Percentiles rank a stretch among this genome's conserved stretches.
Evolutionary conservation across 2,888 invertebrate genomes (phyloP).

Genomic region (Eupithecia subfuscata): DNA sequence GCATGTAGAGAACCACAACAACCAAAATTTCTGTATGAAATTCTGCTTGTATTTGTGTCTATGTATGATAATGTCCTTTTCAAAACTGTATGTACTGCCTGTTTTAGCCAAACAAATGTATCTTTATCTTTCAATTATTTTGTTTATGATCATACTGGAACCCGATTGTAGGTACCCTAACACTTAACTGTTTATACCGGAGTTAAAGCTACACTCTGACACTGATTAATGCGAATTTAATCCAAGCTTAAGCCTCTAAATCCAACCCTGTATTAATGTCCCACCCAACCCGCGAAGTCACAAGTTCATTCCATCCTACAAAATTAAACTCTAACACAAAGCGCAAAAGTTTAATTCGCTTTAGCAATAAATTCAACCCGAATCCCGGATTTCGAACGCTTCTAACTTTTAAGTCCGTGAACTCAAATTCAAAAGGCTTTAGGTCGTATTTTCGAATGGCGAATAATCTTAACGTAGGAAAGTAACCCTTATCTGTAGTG

Average conservation of each 20-base stretch:
- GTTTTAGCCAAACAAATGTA: no score
- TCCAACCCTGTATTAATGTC: conserved; percentile 82
- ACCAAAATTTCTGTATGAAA: no score
- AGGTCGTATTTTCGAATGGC: conserved; percentile 67
- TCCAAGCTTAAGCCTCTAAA: conserved; percentile 86
- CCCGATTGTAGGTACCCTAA: conserved; percentile 70
- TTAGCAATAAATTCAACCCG: conserved; percentile 47
- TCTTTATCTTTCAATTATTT: neutral
- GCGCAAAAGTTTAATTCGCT: conserved; percentile 52
- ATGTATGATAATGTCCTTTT: no score
- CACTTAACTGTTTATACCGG: conserved; percentile 84
- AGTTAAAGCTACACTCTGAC: conserved; percentile 83
- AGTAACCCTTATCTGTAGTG: conserved; percentile 41
- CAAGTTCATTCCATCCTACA: conserved; percentile 54
- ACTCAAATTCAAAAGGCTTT: conserved; percentile 74
- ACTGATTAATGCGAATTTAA: conserved; percentile 89
- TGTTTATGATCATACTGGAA: conserved; percentile 57
- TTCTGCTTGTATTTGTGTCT: no score
- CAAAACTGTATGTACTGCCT: no score
- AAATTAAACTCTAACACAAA: conserved; percentile 60
- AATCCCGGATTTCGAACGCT: conserved; percentile 55
- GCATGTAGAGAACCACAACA: no score
- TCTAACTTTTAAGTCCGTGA: conserved; percentile 77
- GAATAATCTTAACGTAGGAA: conserved; percentile 40
- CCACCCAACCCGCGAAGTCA: conserved; percentile 80